phyloP scores from a whole-genome alignment of 1,140 invertebrate species.

The Sarcophaga bullata region DNA sequence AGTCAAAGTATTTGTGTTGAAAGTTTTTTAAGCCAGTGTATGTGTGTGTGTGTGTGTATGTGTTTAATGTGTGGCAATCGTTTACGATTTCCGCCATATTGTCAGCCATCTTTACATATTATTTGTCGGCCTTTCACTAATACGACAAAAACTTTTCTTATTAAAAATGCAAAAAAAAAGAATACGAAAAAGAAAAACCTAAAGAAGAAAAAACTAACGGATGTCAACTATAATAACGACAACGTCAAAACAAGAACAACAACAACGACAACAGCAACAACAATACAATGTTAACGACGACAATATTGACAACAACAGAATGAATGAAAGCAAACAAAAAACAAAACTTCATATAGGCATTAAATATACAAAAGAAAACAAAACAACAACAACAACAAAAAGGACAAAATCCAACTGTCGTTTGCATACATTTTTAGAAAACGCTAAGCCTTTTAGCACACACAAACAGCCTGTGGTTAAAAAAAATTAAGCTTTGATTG shows the following conservation, averaged over 20 bases:
- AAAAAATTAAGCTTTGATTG: background rate
- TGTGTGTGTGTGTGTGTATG: background rate
- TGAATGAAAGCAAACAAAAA: background rate
- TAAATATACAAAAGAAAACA: background rate
- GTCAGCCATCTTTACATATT: slow-evolving; percentile 34
- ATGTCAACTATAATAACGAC: background rate
- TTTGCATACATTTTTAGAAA: background rate
- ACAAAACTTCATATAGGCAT: background rate
- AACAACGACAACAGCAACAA: background rate
- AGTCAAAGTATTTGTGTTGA: background rate
- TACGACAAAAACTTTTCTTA: background rate
- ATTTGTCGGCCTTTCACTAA: slow-evolving; percentile 27
- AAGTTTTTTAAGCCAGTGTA: background rate
- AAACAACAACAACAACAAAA: background rate
- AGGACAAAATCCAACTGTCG: background rate
- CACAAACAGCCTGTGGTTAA: background rate
- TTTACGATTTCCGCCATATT: slow-evolving; percentile 38
- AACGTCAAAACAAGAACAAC: background rate
- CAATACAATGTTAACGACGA: background rate
- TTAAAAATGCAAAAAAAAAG: slow-evolving; percentile 1
- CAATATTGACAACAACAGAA: background rate
- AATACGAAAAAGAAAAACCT: no score
- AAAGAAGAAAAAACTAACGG: background rate
- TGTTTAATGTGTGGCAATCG: slow-evolving; percentile 38
- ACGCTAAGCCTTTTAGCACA: background rate